These are phyloP conservation scores for Autographa gamma DNA, from an alignment of 2,888 invertebrate species.

Conservation along the genomic window DNA sequence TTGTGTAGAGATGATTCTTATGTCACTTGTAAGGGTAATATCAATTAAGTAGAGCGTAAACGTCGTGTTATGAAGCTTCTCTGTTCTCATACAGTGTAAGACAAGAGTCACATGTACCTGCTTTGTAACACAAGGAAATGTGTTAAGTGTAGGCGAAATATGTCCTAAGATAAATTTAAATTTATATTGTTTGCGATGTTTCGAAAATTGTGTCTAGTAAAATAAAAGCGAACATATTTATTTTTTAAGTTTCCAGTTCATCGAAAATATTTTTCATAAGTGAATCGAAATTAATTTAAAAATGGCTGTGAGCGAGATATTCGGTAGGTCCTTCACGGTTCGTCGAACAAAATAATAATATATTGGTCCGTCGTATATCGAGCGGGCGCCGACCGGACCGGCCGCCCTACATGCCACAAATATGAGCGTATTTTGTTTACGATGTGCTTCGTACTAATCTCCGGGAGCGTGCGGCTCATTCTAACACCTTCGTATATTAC, in stretches of 20 bases:
- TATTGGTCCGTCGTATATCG: constrained; percentile 66
- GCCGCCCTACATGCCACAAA: constrained; percentile 58
- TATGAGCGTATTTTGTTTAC: constrained; percentile 48
- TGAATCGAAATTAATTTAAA: constrained; percentile 74
- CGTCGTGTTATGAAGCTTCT: constrained; percentile 32
- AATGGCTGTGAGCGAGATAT: constrained; percentile 76
- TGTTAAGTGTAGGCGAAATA: constrained; percentile 26
- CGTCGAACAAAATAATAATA: constrained; percentile 77
- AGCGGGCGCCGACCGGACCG: constrained; percentile 33
- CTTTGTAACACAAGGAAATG: constrained; percentile 39
- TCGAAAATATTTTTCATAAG: constrained; percentile 69
- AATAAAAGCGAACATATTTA: constrained; percentile 20
- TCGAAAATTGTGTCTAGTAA: not conserved
- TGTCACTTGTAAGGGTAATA: constrained; percentile 52
- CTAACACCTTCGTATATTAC: constrained; percentile 16
- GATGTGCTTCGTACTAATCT: constrained; percentile 33
- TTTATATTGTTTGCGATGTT: not conserved
- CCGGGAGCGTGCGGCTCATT: constrained; percentile 19
- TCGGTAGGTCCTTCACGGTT: constrained; percentile 71
- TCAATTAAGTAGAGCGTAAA: constrained; percentile 47
- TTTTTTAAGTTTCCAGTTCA: constrained; percentile 61
- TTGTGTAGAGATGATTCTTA: constrained; percentile 44
- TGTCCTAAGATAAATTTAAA: constrained; percentile 24
- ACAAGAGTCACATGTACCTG: constrained; percentile 76
- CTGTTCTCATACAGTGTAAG: constrained; percentile 43